Evolutionary conservation across 2,797 vertebrate species (phyloP).

Genomic region (Sebastolobus altivelis): DNA sequence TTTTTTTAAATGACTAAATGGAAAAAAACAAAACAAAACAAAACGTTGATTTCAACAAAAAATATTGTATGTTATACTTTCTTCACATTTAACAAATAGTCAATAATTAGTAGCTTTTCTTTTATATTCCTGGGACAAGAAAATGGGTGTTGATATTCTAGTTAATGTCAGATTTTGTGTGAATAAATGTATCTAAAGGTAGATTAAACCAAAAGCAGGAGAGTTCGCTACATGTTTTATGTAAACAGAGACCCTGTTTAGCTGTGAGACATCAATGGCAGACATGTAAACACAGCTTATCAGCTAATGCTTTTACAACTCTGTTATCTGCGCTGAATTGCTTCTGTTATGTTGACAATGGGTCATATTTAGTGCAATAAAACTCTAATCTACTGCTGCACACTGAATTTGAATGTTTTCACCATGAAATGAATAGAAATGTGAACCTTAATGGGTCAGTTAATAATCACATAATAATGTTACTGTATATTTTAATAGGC

Average conservation of each 20-base stretch:
- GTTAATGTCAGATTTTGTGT: not conserved
- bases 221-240: not conserved
- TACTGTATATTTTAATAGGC: not conserved
- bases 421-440: not conserved
- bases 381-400: not conserved
- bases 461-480: not conserved
- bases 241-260: not conserved
- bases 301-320: constrained; percentile 32
- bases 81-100: not conserved
- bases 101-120: not conserved
- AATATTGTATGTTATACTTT: not conserved
- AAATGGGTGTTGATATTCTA: not conserved
- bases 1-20: not conserved
- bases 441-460: not conserved
- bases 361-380: not conserved
- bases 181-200: not conserved
- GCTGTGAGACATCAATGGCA: not conserved
- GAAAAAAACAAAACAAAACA: not conserved
- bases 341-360: constrained; percentile 14
- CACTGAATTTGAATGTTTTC: not conserved
- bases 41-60: not conserved
- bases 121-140: not conserved
- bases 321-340: constrained; percentile 30
- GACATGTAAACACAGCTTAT: constrained; percentile 35
- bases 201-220: not conserved